A percentile compares a stretch with the other conserved stretches of the same genome.
Conservation (phyloP, 2,888 invertebrate genomes). For the Chrysotoxum bicinctum region DNA sequence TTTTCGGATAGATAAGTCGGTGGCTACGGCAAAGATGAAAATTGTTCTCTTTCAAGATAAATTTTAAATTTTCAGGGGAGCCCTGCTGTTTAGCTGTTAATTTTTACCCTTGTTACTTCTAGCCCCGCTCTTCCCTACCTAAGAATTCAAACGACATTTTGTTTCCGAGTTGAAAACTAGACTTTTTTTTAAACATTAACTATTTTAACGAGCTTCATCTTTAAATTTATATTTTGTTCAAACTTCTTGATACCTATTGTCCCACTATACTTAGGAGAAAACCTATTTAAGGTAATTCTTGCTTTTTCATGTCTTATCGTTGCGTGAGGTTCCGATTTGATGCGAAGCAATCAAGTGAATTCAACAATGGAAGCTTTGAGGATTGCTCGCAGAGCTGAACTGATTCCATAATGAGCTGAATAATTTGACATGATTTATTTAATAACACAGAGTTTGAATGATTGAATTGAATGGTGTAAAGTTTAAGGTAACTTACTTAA, state of each 20-base stretch:
- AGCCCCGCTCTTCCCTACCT: no score
- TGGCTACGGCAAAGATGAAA: no score
- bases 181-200: no score
- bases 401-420: constrained; percentile 9
- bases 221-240: no score
- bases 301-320: not conserved
- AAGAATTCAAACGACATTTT: no score
- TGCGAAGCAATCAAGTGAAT: constrained; percentile 16
- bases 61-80: no score
- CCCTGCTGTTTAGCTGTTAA: no score
- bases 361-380: not conserved
- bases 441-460: not conserved
- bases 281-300: not conserved
- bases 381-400: not conserved
- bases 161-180: no score
- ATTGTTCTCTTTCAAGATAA: no score
- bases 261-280: not conserved
- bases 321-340: not conserved
- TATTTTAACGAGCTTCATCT: no score
- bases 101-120: no score
- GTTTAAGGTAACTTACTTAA: not conserved
- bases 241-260: not conserved
- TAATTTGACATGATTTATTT: not conserved
- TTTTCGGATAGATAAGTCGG: no score
- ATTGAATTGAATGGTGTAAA: not conserved